Conservation (phyloP, 2,888 invertebrate genomes). For the Quadroppia sp. region DNA sequence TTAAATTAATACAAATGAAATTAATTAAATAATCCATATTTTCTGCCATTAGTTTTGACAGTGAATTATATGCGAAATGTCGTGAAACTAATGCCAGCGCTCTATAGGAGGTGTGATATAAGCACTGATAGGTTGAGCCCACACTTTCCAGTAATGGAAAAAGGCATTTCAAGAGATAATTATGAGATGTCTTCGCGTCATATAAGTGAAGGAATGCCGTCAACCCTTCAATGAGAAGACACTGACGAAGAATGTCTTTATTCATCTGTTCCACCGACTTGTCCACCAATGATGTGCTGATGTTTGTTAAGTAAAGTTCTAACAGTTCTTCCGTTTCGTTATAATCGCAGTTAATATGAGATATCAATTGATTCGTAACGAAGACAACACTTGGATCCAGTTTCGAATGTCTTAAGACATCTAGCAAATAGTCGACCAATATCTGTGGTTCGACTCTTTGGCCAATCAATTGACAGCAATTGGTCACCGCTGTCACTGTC, state of each 20-base stretch:
- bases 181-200: background rate
- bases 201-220: constrained; percentile 9
- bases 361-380: background rate
- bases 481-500: background rate
- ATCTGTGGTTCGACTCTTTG: background rate
- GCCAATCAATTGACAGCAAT: constrained; percentile 12
- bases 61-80: constrained; percentile 22
- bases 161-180: constrained; percentile 19
- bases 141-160: constrained; percentile 12
- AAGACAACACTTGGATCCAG: background rate
- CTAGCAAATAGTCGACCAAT: constrained; percentile 4
- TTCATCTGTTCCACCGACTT: constrained; percentile 9
- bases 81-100: background rate
- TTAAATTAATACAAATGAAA: constrained; percentile 26
- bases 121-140: background rate
- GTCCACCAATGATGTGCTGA: background rate
- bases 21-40: constrained; percentile 39
- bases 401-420: constrained; percentile 6
- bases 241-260: constrained; percentile 27
- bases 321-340: constrained; percentile 1
- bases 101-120: background rate
- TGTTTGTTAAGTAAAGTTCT: background rate
- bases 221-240: constrained; percentile 25
- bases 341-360: background rate
- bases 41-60: constrained; percentile 11